phyloP scores from a whole-genome alignment of 2,113 vertebrate genomes.

The Chaetura pelagica region DNA sequence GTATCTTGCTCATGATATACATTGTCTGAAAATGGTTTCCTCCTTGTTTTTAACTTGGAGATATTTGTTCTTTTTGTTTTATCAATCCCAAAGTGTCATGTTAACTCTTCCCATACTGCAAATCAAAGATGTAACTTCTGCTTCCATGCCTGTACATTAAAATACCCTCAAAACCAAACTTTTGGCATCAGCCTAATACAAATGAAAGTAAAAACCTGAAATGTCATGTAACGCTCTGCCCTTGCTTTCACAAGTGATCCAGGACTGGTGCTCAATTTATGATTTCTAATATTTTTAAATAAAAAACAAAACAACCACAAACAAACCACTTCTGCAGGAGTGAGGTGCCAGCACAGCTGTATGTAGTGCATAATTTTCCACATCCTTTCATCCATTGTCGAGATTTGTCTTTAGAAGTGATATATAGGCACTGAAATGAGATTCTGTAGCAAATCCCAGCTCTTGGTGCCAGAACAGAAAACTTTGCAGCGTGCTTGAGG shows the following conservation, averaged over 20 bases:
- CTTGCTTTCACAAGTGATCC: not conserved
- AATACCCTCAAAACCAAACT: not conserved
- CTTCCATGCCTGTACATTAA: rapidly evolving
- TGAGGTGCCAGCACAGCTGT: not conserved
- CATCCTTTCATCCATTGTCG: not conserved
- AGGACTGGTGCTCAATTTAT: not conserved
- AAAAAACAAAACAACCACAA: not conserved
- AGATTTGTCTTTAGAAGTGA: not conserved
- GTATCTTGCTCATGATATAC: not conserved
- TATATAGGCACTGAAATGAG: not conserved
- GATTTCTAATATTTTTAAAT: not conserved
- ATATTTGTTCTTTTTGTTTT: not conserved
- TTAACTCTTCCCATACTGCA: not conserved
- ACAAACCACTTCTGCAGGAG: not conserved
- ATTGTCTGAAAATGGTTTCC: not conserved
- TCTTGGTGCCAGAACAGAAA: not conserved
- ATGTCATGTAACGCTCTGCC: not conserved
- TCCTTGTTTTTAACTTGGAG: not conserved
- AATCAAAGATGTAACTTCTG: not conserved
- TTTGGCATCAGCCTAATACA: not conserved
- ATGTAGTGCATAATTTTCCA: not conserved
- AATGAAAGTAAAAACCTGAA: not conserved
- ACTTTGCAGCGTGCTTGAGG: not conserved
- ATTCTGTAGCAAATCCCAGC: not conserved
- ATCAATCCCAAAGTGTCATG: not conserved